These are phyloP conservation scores for Pimpla rufipes DNA, from an alignment of 2,888 invertebrate species.

Conservation along the genomic window DNA sequence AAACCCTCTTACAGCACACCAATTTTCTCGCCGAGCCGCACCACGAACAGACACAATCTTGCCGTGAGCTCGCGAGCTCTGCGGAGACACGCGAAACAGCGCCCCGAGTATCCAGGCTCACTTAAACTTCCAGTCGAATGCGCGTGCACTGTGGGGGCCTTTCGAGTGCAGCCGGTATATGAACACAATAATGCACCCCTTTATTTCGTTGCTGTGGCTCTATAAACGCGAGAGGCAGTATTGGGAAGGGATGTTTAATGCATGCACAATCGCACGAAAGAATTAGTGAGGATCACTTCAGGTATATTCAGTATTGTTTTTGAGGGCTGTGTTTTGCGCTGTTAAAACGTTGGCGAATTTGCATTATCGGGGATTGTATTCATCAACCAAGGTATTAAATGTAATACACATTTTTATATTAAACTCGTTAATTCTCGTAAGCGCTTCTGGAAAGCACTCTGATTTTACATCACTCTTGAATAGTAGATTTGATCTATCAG, in stretches of 20 bases:
- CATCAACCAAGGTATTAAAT: no score
- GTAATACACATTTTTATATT: no score
- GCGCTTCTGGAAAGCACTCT: no score
- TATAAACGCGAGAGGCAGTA: background rate
- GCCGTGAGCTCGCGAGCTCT: constrained; percentile 35
- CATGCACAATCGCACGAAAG: background rate
- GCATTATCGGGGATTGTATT: no score
- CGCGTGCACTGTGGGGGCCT: background rate
- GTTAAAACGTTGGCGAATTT: no score
- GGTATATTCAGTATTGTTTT: no score
- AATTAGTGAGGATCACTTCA: background rate
- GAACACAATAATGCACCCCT: constrained; percentile 23
- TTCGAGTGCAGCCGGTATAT: background rate
- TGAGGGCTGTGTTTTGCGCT: no score
- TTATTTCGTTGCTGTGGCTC: background rate
- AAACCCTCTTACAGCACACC: constrained; percentile 55
- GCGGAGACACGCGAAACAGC: constrained; percentile 49
- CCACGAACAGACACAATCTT: constrained; percentile 51
- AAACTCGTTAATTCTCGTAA: no score
- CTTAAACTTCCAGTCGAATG: constrained; percentile 37
- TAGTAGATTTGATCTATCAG: no score
- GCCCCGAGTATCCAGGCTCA: constrained; percentile 36
- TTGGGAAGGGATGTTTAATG: background rate
- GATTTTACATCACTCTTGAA: no score
- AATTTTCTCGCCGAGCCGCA: constrained; percentile 50